Conservation (phyloP, 2,797 vertebrate species). For the Eospalax fontanierii region DNA sequence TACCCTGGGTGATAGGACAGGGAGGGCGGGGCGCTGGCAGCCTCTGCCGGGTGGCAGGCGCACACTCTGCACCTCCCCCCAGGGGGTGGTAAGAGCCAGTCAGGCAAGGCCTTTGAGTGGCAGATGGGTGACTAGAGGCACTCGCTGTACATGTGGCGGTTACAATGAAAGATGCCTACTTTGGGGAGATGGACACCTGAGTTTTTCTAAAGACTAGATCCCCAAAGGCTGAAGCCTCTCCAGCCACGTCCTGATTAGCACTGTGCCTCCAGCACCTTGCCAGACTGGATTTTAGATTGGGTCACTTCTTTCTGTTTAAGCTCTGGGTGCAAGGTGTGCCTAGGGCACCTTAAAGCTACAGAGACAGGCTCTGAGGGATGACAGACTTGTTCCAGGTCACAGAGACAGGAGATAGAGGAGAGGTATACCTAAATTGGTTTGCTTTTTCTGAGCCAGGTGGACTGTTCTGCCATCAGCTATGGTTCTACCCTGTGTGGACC, state of each 20-base stretch:
- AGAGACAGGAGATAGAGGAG: rapidly evolving
- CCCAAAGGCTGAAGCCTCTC: background rate
- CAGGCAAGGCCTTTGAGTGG: background rate
- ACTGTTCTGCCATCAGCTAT: background rate
- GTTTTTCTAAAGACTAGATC: background rate
- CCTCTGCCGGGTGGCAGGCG: background rate
- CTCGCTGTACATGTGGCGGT: background rate
- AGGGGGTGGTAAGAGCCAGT: background rate
- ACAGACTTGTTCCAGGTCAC: background rate
- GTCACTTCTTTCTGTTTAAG: background rate
- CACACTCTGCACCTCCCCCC: background rate
- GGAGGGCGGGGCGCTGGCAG: background rate
- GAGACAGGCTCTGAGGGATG: background rate
- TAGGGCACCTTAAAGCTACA: background rate
- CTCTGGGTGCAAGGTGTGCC: background rate
- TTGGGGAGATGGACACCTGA: rapidly evolving
- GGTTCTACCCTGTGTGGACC: background rate
- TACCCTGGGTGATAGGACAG: background rate
- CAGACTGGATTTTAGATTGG: background rate
- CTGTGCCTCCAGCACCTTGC: background rate
- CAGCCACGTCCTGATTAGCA: background rate
- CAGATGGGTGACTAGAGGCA: background rate
- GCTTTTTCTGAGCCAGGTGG: background rate
- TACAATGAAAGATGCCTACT: background rate
- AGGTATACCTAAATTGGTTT: rapidly evolving